These are phyloP conservation scores for Drosophila albomicans DNA, from an alignment of 1,140 invertebrate genomes.

Conservation along the genomic window DNA sequence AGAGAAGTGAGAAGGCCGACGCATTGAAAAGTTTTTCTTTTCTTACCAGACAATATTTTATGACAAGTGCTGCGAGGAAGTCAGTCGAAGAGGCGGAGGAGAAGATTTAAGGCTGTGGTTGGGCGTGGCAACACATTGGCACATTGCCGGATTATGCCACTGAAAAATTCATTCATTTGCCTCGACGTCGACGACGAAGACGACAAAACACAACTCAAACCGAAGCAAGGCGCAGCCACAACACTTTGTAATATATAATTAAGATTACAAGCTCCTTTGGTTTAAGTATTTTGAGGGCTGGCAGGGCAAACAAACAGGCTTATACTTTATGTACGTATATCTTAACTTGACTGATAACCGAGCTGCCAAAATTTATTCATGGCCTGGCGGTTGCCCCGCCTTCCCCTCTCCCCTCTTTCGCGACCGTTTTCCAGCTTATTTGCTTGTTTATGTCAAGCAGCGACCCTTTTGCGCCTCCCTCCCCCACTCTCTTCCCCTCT, in stretches of 20 bases:
- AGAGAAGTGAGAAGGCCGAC: constrained; percentile 12
- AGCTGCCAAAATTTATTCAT: constrained; percentile 80
- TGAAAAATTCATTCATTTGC: constrained; percentile 83
- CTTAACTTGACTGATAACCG: constrained; percentile 78
- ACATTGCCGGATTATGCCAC: constrained; percentile 79
- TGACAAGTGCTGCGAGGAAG: constrained; percentile 63
- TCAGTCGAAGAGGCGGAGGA: constrained; percentile 9
- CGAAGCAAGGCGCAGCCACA: constrained; percentile 35
- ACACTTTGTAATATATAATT: constrained; percentile 83
- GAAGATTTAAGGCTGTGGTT: constrained; percentile 34
- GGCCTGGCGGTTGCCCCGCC: constrained; percentile 47
- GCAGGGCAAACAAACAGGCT: constrained; percentile 37
- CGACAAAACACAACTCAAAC: constrained; percentile 54
- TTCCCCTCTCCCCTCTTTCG: neutral
- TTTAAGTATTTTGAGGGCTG: constrained; percentile 61
- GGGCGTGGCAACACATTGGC: constrained; percentile 73
- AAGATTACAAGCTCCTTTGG: constrained; percentile 80
- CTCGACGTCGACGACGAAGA: constrained; percentile 29
- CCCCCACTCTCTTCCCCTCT: neutral
- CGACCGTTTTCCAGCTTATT: constrained; percentile 58
- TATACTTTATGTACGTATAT: constrained; percentile 53
- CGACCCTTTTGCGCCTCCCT: constrained; percentile 31
- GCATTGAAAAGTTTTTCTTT: constrained; percentile 82
- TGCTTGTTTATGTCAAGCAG: constrained; percentile 58
- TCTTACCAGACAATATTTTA: constrained; percentile 81